Conservation (phyloP, 2,888 invertebrate genomes). For the Apodemia zela region DNA sequence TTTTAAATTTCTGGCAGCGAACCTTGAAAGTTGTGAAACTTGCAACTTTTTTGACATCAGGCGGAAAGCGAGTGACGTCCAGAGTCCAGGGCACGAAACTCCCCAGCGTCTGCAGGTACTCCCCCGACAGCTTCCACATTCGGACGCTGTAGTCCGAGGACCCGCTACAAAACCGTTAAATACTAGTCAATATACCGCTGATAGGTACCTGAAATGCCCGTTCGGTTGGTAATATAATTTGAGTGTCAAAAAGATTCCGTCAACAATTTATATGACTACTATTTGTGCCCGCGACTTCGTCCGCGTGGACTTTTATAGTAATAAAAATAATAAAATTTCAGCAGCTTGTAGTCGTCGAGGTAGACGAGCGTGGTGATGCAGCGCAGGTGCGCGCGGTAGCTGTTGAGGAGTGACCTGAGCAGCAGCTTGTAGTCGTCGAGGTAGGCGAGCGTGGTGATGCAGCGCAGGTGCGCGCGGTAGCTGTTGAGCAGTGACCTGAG, state of each 20-base stretch:
- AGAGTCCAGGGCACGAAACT: constrained; percentile 83
- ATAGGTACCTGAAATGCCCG: too few species aligned
- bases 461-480: constrained; percentile 85
- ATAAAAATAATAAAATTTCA: constrained; percentile 25
- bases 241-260: too few species aligned
- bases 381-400: too few species aligned
- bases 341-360: constrained; percentile 81
- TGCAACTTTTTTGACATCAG: constrained; percentile 86
- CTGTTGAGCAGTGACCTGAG: constrained; percentile 85
- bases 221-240: too few species aligned
- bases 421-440: constrained; percentile 81
- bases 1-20: background rate
- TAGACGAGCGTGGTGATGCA: constrained; percentile 84
- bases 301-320: too few species aligned
- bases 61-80: constrained; percentile 81
- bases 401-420: constrained; percentile 82
- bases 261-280: too few species aligned
- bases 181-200: constrained; percentile 47
- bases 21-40: constrained; percentile 90
- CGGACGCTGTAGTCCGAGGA: constrained; percentile 87
- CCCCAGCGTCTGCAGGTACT: constrained; percentile 87
- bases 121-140: constrained; percentile 87
- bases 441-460: constrained; percentile 84
- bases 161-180: constrained; percentile 58
- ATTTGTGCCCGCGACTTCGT: too few species aligned